Conservation (phyloP, 37 sponge, comb jelly and placozoan genomes). For the Cladorhizidae sp. region DNA sequence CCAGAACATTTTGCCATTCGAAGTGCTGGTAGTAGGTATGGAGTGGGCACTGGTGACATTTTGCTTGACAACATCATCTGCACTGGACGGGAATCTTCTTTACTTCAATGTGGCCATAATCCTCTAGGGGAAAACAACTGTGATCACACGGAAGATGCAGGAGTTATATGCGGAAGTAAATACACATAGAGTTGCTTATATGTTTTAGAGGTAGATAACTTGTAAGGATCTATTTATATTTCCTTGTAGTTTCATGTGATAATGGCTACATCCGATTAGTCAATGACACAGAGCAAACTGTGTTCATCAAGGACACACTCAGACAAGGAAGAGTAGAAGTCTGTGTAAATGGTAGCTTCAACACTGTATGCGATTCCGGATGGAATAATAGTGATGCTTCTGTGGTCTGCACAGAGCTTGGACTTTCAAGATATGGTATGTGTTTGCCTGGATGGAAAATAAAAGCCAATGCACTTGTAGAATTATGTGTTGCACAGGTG, state of each 20-base stretch:
- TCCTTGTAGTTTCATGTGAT: background rate
- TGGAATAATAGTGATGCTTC: constrained; percentile 44
- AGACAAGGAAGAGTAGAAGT: constrained; percentile 39
- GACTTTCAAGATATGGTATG: background rate
- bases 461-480: background rate
- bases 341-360: constrained; percentile 3
- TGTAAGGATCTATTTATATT: too few species aligned
- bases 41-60: constrained; percentile 5
- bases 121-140: constrained; percentile 33
- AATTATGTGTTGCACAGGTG: background rate
- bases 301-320: background rate
- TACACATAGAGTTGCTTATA: too few species aligned
- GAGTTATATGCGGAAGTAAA: constrained; percentile 36
- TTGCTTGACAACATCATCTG: constrained; percentile 20
- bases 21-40: constrained; percentile 2
- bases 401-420: constrained; percentile 32
- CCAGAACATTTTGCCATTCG: constrained; percentile 8
- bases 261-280: background rate
- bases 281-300: background rate
- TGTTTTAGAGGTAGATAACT: too few species aligned
- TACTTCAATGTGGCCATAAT: constrained; percentile 25
- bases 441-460: too few species aligned
- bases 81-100: constrained; percentile 26
- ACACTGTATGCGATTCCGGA: constrained; percentile 36
- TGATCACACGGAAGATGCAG: constrained; percentile 39